Evolutionary conservation across 2,888 invertebrate species (phyloP).

Genomic region (Odontocerum albicorne): DNA sequence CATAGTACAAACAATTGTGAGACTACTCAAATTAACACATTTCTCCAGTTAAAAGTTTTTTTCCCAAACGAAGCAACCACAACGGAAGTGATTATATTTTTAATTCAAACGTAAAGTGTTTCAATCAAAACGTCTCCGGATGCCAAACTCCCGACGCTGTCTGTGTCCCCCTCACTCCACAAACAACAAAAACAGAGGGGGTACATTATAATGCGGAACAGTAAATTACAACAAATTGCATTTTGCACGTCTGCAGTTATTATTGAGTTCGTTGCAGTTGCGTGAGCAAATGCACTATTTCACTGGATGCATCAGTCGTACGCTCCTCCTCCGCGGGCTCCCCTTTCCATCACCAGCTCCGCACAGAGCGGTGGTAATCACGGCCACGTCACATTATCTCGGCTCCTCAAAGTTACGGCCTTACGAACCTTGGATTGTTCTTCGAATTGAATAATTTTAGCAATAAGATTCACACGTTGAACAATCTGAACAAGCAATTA

Average conservation of each 20-base stretch:
- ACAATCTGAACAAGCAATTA: too few species aligned
- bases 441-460: too few species aligned
- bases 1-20: too few species aligned
- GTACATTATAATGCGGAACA: conserved; percentile 35
- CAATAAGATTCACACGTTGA: too few species aligned
- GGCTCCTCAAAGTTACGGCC: background rate
- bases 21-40: too few species aligned
- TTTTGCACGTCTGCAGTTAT: conserved; percentile 38
- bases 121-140: conserved; percentile 22
- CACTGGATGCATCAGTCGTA: conserved; percentile 28
- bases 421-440: too few species aligned
- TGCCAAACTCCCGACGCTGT: too few species aligned
- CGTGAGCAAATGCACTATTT: conserved; percentile 37
- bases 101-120: background rate
- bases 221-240: conserved; percentile 38
- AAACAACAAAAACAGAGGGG: conserved; percentile 29
- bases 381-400: conserved; percentile 1
- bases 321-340: conserved; percentile 12
- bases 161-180: background rate
- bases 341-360: background rate
- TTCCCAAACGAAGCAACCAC: too few species aligned
- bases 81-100: background rate
- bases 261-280: conserved; percentile 37
- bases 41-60: too few species aligned
- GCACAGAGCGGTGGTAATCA: conserved; percentile 3